Base-by-base conservation (phyloP, 2,113 vertebrate species). In the Ceratotherium simum region DNA sequence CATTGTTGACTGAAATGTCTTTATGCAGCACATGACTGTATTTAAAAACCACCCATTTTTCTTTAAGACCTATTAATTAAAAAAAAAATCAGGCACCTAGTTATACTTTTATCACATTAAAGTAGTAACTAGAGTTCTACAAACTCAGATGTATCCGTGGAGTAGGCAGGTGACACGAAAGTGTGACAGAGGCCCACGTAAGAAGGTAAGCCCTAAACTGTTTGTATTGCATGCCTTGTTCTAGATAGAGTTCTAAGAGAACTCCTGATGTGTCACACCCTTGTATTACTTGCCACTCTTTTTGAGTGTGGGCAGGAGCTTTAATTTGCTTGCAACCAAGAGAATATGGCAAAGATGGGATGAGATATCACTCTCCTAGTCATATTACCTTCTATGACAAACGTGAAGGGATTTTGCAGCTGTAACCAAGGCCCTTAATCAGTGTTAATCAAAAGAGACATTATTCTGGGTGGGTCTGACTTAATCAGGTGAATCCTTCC, bases 191-290 rank as follows among this genome's bases (percentile, higher is more conserved):
- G 27, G 29, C 5, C 78, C 29, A 10, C 13, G 0, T 5, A n/a
- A 56, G 33, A 56, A 79, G 51, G 6, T 9, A 18, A 39, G 1
- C 1, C 18, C 27, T 33, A 36, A 18, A 0, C 11, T 8, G 0
- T 79, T 72, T 83, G 16, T 12, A 21, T 3, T 27, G 3, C 4
- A 48, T 31, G 13, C 39, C 21, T 65, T 17, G 6, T 33, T 0
- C 46, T 10, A 60, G 16, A 10, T 11, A 16, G 29, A 33, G 56
- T 33, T 84, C 10, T n/a, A 58, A 76, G 12, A 46, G 5, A 48
- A 23, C 4, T 62, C 16, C 6, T 9, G 27, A 6, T 13, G 23
- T 85, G 23, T 11, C 3, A 14, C n/a, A 1, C 3, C 3, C 2
- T 60, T 21, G 20, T 33, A 4, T 14, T 31, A 21, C 56, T 42